A percentile compares a stretch with the other conserved stretches of the same genome.
Conservation (phyloP, 2,888 invertebrate genomes). For the Operophtera brumata region DNA sequence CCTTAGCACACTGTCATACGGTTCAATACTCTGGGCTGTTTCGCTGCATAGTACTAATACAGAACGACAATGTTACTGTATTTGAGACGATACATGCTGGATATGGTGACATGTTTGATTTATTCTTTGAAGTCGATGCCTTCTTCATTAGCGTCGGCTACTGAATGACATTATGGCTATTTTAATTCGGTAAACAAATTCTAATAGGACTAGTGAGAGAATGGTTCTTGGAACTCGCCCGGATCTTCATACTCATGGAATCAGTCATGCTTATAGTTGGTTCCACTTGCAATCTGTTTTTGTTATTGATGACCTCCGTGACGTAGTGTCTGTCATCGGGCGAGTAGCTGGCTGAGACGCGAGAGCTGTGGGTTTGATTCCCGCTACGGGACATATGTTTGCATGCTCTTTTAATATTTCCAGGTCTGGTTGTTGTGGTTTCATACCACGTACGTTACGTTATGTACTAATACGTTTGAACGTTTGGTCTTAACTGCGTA, state of each 20-base stretch:
- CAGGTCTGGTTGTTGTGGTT: too few species aligned
- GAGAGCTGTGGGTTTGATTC: too few species aligned
- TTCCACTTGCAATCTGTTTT: too few species aligned
- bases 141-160: slow-evolving; percentile 25
- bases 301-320: too few species aligned
- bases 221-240: neutral
- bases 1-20: slow-evolving; percentile 17
- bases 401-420: too few species aligned
- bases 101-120: slow-evolving; percentile 36
- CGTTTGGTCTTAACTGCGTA: too few species aligned
- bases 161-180: slow-evolving; percentile 16
- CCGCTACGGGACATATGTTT: too few species aligned
- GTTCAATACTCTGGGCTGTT: slow-evolving; percentile 9
- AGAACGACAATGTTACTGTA: slow-evolving; percentile 33
- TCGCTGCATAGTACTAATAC: slow-evolving; percentile 18
- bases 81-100: slow-evolving; percentile 31
- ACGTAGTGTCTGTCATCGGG: too few species aligned
- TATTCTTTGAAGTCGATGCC: slow-evolving; percentile 34
- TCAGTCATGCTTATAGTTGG: too few species aligned
- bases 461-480: too few species aligned
- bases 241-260: neutral
- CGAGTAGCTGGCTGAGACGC: too few species aligned
- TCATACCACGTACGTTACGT: too few species aligned
- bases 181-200: slow-evolving; percentile 1
- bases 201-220: neutral